Conservation (phyloP, 1,140 invertebrate genomes). For the Bombus consobrinus region DNA sequence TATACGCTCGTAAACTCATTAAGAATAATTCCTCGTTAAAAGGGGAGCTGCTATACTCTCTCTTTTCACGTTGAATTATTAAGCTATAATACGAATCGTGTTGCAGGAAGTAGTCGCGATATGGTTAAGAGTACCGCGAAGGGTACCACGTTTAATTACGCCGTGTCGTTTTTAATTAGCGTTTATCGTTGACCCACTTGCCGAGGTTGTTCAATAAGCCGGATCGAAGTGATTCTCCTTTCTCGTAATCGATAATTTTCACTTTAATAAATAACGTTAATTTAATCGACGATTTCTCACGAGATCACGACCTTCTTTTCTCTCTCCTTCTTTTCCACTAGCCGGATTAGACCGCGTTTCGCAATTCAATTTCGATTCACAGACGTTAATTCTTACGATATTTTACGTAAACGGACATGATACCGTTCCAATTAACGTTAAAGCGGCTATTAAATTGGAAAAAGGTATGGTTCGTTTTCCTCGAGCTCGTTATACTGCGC, state of each 20-base stretch:
- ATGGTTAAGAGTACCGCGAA: constrained; percentile 6
- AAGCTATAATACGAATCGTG: background rate
- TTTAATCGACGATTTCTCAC: constrained; percentile 24
- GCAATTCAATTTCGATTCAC: constrained; percentile 11
- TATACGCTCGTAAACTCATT: constrained; percentile 8
- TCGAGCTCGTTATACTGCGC: background rate
- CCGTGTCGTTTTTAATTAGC: constrained; percentile 32
- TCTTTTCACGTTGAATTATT: constrained; percentile 19
- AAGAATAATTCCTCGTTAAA: constrained; percentile 26
- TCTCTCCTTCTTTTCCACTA: background rate
- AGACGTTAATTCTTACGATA: background rate
- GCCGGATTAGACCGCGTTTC: background rate
- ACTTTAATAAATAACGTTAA: background rate
- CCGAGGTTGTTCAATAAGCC: background rate
- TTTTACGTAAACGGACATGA: background rate
- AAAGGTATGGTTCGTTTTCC: background rate
- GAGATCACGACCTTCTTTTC: constrained; percentile 6
- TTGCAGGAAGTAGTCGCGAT: background rate
- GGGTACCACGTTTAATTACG: constrained; percentile 18
- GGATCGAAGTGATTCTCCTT: background rate
- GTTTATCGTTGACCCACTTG: constrained; percentile 21
- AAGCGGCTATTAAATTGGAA: background rate
- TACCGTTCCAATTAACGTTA: background rate
- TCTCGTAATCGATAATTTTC: background rate
- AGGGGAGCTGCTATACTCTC: background rate